Evolutionary conservation across 2,888 invertebrate species (phyloP), one percentile per base, ranked within the genome.

Genomic region (Lycaena phlaeas): DNA sequence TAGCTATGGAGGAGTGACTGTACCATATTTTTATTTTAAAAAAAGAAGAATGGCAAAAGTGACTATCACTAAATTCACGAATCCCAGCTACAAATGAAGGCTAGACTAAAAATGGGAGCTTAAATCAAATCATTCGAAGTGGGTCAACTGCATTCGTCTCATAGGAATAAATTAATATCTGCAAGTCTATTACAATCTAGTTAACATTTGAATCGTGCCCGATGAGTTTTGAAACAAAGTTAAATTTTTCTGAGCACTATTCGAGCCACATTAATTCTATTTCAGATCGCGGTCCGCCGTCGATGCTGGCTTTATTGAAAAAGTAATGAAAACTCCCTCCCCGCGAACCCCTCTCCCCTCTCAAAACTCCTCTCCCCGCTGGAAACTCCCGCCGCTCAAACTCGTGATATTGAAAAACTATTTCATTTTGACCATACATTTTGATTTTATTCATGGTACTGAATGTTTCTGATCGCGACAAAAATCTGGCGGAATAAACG

Each of bases 371-470:
- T n/a, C n/a, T n/a, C n/a, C n/a, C n/a, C 22, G 22, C 5, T 37
- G 37, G 46, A 51, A 53, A 48, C n/a, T n/a, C n/a, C n/a, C n/a
- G n/a, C n/a, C 22, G 22, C 5, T 37, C 39, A 51, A 53, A 48
- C 48, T 48, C 41, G 42, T 49, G 47, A 41, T 51, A 51, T 51
- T 55, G 50, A 47, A 51, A 48, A 55, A 53, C 52, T 53, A 54
- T 54, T 50, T 48, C 44, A 45, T 48, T 50, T 43, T 36, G 34
- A 36, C 38, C 38, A 30, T n/a, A n/a, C n/a, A n/a, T n/a, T n/a
- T n/a, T n/a, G n/a, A n/a, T n/a, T n/a, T n/a, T n/a, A n/a, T n/a
- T n/a, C n/a, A n/a, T n/a, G n/a, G n/a, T n/a, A n/a, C n/a, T n/a
- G n/a, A n/a, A n/a, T n/a, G n/a, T n/a, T n/a, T n/a, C n/a, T n/a